These are phyloP conservation scores for Periplaneta americana DNA, from an alignment of 1,140 invertebrate genomes.

Conservation along the genomic window DNA sequence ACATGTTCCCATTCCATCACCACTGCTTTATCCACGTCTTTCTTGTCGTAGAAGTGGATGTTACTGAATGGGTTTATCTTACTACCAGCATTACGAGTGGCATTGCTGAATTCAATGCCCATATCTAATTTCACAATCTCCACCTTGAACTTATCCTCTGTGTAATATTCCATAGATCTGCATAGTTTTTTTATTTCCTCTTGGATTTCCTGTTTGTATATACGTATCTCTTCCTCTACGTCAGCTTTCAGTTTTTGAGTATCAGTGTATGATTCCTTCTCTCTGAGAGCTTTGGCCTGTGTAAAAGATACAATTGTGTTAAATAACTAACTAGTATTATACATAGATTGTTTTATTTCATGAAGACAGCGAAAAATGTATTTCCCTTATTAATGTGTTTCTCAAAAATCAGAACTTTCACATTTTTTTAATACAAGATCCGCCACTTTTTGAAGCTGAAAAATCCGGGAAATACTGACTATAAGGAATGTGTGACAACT, in stretches of 20 bases:
- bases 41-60: constrained; percentile 12
- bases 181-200: neutral
- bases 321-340: no score
- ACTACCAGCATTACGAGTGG: neutral
- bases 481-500: no score
- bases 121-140: neutral
- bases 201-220: neutral
- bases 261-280: no score
- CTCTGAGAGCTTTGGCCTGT: no score
- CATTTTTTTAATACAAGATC: no score
- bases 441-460: no score
- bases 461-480: no score
- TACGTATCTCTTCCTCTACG: neutral
- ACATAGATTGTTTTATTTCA: no score
- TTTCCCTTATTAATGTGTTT: no score
- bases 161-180: neutral
- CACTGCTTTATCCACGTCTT: neutral
- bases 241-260: neutral
- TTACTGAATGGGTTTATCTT: constrained; percentile 2
- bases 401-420: no score
- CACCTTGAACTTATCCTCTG: neutral
- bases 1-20: neutral
- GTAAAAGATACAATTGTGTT: no score
- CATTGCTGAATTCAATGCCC: neutral
- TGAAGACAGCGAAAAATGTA: no score